A percentile compares a stretch with the other conserved stretches of the same genome.
phyloP scores from a whole-genome alignment of 2,888 invertebrate genomes.

The Noctua comes region DNA sequence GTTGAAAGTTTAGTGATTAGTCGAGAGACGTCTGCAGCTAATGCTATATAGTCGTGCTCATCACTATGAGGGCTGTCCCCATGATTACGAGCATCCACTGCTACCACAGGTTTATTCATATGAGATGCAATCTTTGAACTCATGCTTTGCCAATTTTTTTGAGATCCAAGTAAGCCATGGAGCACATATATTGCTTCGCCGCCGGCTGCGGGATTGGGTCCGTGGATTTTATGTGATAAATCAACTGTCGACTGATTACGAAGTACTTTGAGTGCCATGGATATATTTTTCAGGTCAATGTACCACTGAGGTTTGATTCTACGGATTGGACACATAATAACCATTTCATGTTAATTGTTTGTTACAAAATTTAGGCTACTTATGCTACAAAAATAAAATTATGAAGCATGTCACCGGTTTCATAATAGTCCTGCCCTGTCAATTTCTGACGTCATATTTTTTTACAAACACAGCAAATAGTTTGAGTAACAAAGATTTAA shows the following conservation, averaged over 20 bases:
- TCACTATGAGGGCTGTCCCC: constrained; percentile 95
- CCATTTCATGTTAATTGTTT: constrained; percentile 67
- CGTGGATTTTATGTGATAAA: constrained; percentile 55
- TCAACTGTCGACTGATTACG: constrained; percentile 42
- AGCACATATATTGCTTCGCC: constrained; percentile 89
- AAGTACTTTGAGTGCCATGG: constrained; percentile 4
- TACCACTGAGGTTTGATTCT: constrained; percentile 8
- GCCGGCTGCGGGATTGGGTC: constrained; percentile 40
- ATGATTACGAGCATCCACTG: constrained; percentile 97
- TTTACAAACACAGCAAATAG: neutral
- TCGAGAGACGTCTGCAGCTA: constrained; percentile 56
- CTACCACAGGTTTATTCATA: constrained; percentile 92
- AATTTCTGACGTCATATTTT: neutral
- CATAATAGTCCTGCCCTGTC: neutral
- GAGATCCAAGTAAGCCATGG: constrained; percentile 97
- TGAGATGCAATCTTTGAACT: constrained; percentile 92
- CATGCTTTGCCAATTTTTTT: constrained; percentile 96
- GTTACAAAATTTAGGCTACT: neutral
- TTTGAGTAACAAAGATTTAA: constrained; percentile 3
- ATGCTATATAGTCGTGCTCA: constrained; percentile 49
- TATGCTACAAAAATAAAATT: neutral
- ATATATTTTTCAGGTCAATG: constrained; percentile 22
- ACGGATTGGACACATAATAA: constrained; percentile 49
- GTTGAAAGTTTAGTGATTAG: constrained; percentile 49
- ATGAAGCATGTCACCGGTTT: neutral